Evolutionary conservation across 2,797 vertebrate species (phyloP), one percentile per base, ranked within the genome.

Genomic region (Arnoldichthys spilopterus): DNA sequence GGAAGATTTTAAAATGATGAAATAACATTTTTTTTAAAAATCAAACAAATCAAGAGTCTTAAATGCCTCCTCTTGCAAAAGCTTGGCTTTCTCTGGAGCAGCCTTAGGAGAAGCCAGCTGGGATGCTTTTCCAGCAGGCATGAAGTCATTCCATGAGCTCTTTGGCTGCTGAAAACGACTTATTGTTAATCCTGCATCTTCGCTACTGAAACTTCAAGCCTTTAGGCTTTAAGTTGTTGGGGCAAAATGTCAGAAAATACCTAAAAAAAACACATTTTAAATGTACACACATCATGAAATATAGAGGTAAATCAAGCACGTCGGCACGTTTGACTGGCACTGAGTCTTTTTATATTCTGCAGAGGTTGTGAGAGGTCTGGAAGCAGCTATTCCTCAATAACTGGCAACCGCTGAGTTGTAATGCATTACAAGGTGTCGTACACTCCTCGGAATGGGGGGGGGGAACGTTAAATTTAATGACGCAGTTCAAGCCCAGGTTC

Each of bases 401-500:
- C 40, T 68, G 40, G 22, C 40, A 30, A 49, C 43, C 5, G 62
- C 18, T n/a, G 11, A 26, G n/a, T 47, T 28, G 8, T 24, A 72
- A 78, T 28, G 49, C 18, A n/a, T 49, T 53, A 40, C 67, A 34
- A 18, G 20, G 47, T 63, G 63, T 61, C 18, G 13, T 24, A 7
- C 37, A 61, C 40, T 24, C 63, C n/a, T 68, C 12, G 3, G 12
- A 45, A n/a, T n/a, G n/a, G 34, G 53, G 18, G 56, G 66, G 11
- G 51, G 20, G 6, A 79, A 58, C 34, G 45, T 82, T 69, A 45
- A 26, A 68, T 45, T 67, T 66, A 76, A 59, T 9, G 56, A 74
- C 61, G 68, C 54, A 22, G 54, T 71, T 69, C 77, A 66, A 71
- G 75, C 61, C 78, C 66, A 47, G 53, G 69, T 73, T 79, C 72